Evolutionary conservation across 1,140 invertebrate genomes (phyloP), one percentile per base, ranked within the genome.

Genomic region (Euura saliciscinereae): DNA sequence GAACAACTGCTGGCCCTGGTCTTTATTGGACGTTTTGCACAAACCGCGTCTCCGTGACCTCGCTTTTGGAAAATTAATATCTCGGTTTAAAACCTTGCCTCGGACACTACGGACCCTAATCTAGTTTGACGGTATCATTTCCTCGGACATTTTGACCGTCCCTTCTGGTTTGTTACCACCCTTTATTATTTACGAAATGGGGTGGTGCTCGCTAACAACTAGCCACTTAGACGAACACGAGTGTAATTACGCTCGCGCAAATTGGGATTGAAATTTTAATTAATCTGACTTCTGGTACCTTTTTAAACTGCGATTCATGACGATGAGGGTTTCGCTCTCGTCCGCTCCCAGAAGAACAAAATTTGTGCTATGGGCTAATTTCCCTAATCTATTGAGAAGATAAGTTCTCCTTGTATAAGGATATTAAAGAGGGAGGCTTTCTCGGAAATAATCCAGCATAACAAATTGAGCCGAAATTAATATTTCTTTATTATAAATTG

Each of bases 401-500:
- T 28, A 28, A 28, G 28, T 28, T 28, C 28, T 28, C 28, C 28
- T 28, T 28, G 28, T 28, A 28, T 28, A 28, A 28, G 28, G 28
- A 28, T 28, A 28, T 28, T 28, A 28, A 28, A 28, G 28, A 28
- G 28, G 28, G 28, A 28, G 28, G 28, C 28, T 28, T 28, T 59
- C 51, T 59, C 3, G 13, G 51, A 59, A 59, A 59, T 59, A 59
- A 59, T 8, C 51, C 51, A 6, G 51, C 10, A n/a, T 59, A 59
- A 59, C 51, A 59, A 59, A 59, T 59, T 59, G 51, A 59, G 51
- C 51, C 10, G 13, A 59, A 59, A 59, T 8, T 3, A 59, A 59
- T n/a, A 59, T 59, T 59, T 59, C 51, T 59, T n/a, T 59, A 11
- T 59, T 59, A 59, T 59, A 59, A 59, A 59, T 59, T 59, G 51